Evolutionary conservation across 2,888 invertebrate species (phyloP).

Genomic region (Ganaspis brasiliensis): DNA sequence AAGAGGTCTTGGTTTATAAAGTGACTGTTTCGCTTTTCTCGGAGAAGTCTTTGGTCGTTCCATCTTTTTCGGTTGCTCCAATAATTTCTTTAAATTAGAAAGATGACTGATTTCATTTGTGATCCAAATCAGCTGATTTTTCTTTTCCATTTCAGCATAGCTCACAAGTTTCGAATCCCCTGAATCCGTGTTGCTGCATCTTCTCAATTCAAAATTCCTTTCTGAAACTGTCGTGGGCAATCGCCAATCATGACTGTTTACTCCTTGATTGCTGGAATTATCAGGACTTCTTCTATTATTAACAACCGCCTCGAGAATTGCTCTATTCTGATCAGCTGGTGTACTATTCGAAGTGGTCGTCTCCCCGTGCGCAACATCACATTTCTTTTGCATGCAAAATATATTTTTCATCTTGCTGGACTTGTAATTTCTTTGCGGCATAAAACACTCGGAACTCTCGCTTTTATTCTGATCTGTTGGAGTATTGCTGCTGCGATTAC

Average conservation of each 20-base stretch:
- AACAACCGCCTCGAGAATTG: conserved; percentile 68
- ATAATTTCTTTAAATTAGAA: conserved; percentile 81
- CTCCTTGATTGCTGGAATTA: conserved; percentile 66
- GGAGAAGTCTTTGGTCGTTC: conserved; percentile 67
- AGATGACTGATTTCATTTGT: conserved; percentile 83
- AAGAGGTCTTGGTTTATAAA: conserved; percentile 60
- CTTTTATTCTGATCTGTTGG: conserved; percentile 72
- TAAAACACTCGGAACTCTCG: conserved; percentile 77
- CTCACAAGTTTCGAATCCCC: conserved; percentile 74
- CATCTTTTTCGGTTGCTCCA: conserved; percentile 74
- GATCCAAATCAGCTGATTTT: conserved; percentile 83
- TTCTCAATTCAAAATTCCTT: conserved; percentile 77
- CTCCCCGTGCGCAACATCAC: conserved; percentile 62
- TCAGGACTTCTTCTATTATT: conserved; percentile 61
- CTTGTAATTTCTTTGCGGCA: conserved; percentile 71
- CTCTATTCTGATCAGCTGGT: conserved; percentile 70
- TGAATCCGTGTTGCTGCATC: conserved; percentile 69
- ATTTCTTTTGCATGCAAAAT: conserved; percentile 66
- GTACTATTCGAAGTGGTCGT: conserved; percentile 70
- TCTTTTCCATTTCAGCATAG: conserved; percentile 82
- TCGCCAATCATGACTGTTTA: conserved; percentile 79
- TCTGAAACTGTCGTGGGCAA: conserved; percentile 81
- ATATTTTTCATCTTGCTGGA: conserved; percentile 67
- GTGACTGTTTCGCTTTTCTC: conserved; percentile 64
- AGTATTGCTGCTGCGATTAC: conserved; percentile 65